A percentile compares a stretch with the other conserved stretches of the same genome.
Conservation (phyloP, 2,113 vertebrate genomes). For the Fulmarus glacialis region DNA sequence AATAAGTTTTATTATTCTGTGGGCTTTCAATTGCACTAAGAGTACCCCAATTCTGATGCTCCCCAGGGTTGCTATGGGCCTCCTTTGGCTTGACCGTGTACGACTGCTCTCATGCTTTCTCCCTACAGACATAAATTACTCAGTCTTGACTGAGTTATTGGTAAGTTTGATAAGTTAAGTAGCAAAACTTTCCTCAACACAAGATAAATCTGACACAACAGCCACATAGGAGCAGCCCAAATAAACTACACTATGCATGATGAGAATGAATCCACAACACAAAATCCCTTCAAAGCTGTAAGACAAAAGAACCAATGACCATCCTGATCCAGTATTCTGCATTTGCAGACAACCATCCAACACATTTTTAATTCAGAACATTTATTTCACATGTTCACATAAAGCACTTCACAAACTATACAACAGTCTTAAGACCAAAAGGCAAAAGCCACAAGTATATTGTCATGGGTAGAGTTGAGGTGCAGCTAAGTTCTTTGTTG, state of each 20-base stretch:
- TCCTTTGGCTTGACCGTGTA: background rate
- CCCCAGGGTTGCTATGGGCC: background rate
- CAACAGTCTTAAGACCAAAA: background rate
- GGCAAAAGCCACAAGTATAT: background rate
- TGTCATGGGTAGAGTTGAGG: background rate
- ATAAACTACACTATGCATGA: fast-evolving
- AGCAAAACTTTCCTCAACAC: background rate
- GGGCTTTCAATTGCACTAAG: background rate
- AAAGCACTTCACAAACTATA: background rate
- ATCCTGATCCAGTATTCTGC: background rate
- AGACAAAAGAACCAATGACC: background rate
- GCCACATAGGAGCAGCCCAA: background rate
- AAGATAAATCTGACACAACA: background rate
- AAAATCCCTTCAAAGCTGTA: background rate
- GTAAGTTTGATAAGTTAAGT: background rate
- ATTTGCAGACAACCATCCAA: background rate
- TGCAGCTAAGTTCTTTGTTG: background rate
- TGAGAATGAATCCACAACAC: background rate
- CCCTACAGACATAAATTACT: background rate
- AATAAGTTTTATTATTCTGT: background rate
- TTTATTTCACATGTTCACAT: background rate
- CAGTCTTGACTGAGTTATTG: background rate
- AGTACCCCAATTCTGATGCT: background rate
- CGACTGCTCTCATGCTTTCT: background rate
- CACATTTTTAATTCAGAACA: background rate